Evolutionary conservation across 1,140 invertebrate genomes (phyloP).

Genomic region (Archivesica marissinica): DNA sequence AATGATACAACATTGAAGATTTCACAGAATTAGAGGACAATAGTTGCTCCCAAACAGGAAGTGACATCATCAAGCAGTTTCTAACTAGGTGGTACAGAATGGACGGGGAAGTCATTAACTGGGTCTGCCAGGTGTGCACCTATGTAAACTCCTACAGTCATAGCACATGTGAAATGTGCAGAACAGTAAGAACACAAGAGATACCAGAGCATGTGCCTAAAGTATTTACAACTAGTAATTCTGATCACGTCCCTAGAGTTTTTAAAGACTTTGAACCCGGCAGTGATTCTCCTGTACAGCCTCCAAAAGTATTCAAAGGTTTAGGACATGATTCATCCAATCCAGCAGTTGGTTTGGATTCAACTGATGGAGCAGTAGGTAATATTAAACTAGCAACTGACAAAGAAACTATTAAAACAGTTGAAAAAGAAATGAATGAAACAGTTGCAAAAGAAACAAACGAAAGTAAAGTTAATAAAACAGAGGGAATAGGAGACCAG

Average conservation of each 20-base stretch:
- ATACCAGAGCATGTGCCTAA: slow-evolving; percentile 27
- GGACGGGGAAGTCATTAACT: slow-evolving; percentile 12
- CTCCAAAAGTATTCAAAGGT: slow-evolving; percentile 42
- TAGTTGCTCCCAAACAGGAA: too few species aligned
- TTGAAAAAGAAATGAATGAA: not conserved
- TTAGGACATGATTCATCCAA: not conserved
- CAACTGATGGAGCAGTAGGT: not conserved
- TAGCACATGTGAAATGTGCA: slow-evolving; percentile 41
- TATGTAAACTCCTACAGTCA: slow-evolving; percentile 8
- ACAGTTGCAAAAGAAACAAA: not conserved
- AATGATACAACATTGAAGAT: too few species aligned
- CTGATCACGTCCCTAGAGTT: not conserved
- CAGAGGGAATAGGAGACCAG: not conserved
- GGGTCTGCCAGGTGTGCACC: slow-evolving; percentile 38
- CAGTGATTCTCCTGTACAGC: not conserved
- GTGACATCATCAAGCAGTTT: too few species aligned
- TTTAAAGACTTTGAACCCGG: not conserved
- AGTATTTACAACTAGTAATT: slow-evolving; percentile 23
- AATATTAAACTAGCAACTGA: not conserved
- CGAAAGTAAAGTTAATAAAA: not conserved
- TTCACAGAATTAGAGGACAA: too few species aligned
- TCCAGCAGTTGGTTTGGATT: not conserved
- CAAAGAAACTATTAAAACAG: not conserved
- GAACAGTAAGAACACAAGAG: not conserved
- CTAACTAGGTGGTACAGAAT: too few species aligned